Evolutionary conservation across 1,140 invertebrate species (phyloP).

Genomic region (Anthonomus grandis): DNA sequence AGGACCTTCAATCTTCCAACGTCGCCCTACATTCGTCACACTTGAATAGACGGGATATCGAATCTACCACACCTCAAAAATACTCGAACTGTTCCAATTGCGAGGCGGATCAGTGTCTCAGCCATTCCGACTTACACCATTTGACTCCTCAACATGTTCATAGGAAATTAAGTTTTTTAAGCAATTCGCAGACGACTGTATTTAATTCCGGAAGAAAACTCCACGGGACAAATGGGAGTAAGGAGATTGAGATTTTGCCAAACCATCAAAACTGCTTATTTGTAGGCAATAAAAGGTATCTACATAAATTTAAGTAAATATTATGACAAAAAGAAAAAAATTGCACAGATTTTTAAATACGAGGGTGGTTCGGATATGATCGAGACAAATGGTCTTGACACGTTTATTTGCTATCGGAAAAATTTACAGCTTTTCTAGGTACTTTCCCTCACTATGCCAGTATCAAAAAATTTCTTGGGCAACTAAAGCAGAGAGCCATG

Average conservation of each 20-base stretch:
- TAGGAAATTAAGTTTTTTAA: constrained; percentile 34
- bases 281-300: constrained; percentile 18
- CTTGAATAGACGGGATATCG: constrained; percentile 26
- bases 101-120: constrained; percentile 35
- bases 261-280: constrained; percentile 12
- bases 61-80: constrained; percentile 10
- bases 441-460: too few relatives aligned
- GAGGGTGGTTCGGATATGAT: too few relatives aligned
- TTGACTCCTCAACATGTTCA: constrained; percentile 36
- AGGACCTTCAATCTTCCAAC: constrained; percentile 29
- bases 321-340: too few relatives aligned
- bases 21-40: constrained; percentile 36
- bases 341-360: too few relatives aligned
- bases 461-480: too few relatives aligned
- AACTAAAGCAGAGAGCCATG: too few relatives aligned
- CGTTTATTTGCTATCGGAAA: too few relatives aligned
- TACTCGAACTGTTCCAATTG: constrained; percentile 31
- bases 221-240: constrained; percentile 8
- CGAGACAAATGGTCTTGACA: too few relatives aligned
- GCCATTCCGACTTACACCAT: constrained; percentile 39
- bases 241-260: background rate
- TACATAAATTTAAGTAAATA: too few relatives aligned
- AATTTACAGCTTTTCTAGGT: too few relatives aligned
- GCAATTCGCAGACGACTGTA: constrained; percentile 23
- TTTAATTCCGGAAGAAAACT: too few relatives aligned